Evolutionary conservation across 2,113 vertebrate species (phyloP), one percentile per base, ranked within the genome.

Genomic region (Callithrix jacchus): DNA sequence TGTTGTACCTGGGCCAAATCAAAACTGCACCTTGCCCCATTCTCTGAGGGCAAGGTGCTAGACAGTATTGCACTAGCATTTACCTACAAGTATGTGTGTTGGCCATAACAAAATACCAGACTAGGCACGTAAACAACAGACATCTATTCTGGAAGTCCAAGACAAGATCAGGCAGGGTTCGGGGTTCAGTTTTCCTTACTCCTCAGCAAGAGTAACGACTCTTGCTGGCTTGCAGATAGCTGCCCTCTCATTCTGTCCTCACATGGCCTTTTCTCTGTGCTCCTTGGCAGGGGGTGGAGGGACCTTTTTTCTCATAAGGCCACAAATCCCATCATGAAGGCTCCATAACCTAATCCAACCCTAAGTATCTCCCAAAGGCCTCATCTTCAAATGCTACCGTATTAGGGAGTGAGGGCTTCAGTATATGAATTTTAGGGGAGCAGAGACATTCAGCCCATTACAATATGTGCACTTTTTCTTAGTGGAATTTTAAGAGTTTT

Each of bases 401-500:
- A 42, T 37, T 76, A 18, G 6, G 37, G 12, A 14, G 42, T 89
- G 79, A 77, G 54, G 20, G 23, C 42, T 89, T 94, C 56, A 70
- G 32, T 68, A 21, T 85, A 70, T 1, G 45, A 91, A 87, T 87
- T 87, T 96, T 2, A 30, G 13, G n/a, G 35, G 13, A 90, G 89
- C 13, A 89, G 70, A 95, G 40, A 91, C 79, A 64, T 94, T 94
- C 23, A 85, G 12, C 93, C 13, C 45, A 13, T 73, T 86, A 64
- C 6, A 85, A 7, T 25, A 30, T 76, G 17, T 88, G 20, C n/a
- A 16, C 18, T 45, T 82, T 85, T 56, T 64, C 21, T 86, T 32
- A 66, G 17, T 87, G 85, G 74, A 2, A 80, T 95, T 96, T 94
- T 95, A 96, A 66, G n/a, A 84, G 74, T 87, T 96, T 94, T 95